Evolutionary conservation across 2,888 invertebrate genomes (phyloP).

Genomic region (Abscondita cerata): DNA sequence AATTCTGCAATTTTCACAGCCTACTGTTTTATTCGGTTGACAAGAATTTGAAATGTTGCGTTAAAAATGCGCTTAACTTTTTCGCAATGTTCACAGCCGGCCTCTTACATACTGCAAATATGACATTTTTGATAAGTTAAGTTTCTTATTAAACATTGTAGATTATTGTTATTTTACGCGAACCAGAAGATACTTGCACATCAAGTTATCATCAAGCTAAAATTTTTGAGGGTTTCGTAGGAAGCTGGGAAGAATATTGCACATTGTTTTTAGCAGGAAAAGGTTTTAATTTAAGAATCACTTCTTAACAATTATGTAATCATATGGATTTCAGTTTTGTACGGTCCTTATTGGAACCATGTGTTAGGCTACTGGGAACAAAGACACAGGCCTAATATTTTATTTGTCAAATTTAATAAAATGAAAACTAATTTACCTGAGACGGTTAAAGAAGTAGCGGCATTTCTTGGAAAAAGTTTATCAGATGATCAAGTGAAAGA

Average conservation of each 20-base stretch:
- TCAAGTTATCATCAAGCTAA: conserved; percentile 87
- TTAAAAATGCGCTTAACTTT: no score
- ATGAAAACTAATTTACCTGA: conserved; percentile 64
- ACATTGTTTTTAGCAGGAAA: conserved; percentile 72
- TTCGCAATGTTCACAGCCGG: no score
- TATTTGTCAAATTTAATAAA: conserved; percentile 78
- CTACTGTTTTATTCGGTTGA: no score
- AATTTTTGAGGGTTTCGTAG: conserved; percentile 64
- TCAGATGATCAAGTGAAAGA: no score
- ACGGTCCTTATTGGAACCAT: conserved; percentile 77
- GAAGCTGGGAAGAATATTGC: conserved; percentile 75
- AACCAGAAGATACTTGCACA: conserved; percentile 90
- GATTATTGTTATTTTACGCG: conserved; percentile 86
- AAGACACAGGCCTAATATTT: conserved; percentile 67
- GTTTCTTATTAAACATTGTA: conserved; percentile 55
- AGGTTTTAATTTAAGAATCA: no score
- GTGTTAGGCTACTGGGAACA: conserved; percentile 73
- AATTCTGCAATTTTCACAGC: no score
- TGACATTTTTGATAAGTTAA: background rate
- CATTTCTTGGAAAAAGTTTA: no score
- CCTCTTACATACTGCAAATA: background rate
- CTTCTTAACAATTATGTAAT: background rate
- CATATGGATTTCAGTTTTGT: no score
- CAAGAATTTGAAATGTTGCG: no score
- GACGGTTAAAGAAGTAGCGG: no score